phyloP scores from a whole-genome alignment of 2,113 vertebrate species.

The Archilochus colubris region DNA sequence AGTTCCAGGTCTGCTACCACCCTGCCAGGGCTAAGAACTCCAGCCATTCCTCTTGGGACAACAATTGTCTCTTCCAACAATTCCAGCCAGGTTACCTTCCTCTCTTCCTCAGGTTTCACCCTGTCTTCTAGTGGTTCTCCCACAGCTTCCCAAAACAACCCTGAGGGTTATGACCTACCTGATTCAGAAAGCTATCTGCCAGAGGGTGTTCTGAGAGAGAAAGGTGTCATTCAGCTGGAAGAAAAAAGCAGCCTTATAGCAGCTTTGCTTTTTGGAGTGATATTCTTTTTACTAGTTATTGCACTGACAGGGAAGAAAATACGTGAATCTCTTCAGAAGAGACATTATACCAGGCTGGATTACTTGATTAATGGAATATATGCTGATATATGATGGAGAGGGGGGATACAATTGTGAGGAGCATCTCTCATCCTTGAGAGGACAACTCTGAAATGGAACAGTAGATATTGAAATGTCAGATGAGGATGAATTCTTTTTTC shows the following conservation, averaged over 20 bases:
- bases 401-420: neutral
- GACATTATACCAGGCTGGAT: constrained; percentile 77
- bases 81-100: neutral
- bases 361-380: constrained; percentile 83
- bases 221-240: neutral
- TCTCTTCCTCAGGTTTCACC: neutral
- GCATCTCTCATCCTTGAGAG: neutral
- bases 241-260: constrained; percentile 73
- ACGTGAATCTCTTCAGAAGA: constrained; percentile 61
- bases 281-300: constrained; percentile 72
- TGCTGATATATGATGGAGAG: constrained; percentile 66
- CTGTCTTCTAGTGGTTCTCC: neutral
- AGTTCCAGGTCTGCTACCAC: neutral
- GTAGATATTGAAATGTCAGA: neutral
- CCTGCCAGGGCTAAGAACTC: neutral
- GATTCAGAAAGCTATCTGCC: neutral
- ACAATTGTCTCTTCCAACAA: neutral
- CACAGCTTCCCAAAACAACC: rapidly evolving
- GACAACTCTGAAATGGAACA: neutral
- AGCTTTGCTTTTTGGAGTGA: constrained; percentile 73
- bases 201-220: neutral
- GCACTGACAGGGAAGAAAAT: constrained; percentile 65
- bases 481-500: neutral
- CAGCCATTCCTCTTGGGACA: neutral
- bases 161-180: neutral